These are phyloP conservation scores for Eufriesea mexicana DNA, from an alignment of 1,140 invertebrate species.

Conservation along the genomic window DNA sequence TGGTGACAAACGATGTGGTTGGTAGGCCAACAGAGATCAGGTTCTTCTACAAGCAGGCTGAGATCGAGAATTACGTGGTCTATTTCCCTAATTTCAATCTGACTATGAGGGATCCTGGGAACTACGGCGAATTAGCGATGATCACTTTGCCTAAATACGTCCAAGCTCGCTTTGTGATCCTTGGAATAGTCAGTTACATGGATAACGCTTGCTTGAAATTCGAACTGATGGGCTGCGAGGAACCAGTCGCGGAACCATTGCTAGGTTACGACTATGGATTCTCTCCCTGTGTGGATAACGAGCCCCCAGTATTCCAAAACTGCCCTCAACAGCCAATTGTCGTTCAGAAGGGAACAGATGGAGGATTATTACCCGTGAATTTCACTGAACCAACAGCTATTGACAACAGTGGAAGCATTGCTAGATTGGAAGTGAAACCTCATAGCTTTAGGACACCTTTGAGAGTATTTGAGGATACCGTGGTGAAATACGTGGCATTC, in stretches of 20 bases:
- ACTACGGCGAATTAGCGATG: conserved; percentile 97
- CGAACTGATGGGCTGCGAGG: conserved; percentile 97
- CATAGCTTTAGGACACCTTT: conserved; percentile 94
- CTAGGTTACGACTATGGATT: conserved; percentile 97
- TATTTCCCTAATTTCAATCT: conserved; percentile 98
- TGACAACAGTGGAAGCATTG: conserved; percentile 97
- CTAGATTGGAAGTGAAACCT: conserved; percentile 94
- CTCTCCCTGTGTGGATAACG: conserved; percentile 97
- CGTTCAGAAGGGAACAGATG: conserved; percentile 93
- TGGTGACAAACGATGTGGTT: conserved; percentile 96
- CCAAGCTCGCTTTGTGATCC: conserved; percentile 95
- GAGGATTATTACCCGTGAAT: conserved; percentile 93
- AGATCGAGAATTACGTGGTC: conserved; percentile 96
- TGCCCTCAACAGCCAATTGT: conserved; percentile 96
- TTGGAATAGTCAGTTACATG: conserved; percentile 97
- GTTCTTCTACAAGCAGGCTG: conserved; percentile 97
- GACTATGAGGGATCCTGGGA: conserved; percentile 95
- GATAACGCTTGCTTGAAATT: conserved; percentile 98
- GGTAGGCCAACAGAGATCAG: conserved; percentile 96
- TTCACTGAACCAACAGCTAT: conserved; percentile 95
- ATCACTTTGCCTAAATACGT: conserved; percentile 97
- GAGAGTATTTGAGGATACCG: conserved; percentile 94
- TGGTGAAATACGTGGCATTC: conserved; percentile 97
- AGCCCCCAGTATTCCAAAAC: conserved; percentile 97
- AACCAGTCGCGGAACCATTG: conserved; percentile 89